Evolutionary conservation across 2,113 vertebrate genomes (phyloP).

Genomic region (Numenius arquata): DNA sequence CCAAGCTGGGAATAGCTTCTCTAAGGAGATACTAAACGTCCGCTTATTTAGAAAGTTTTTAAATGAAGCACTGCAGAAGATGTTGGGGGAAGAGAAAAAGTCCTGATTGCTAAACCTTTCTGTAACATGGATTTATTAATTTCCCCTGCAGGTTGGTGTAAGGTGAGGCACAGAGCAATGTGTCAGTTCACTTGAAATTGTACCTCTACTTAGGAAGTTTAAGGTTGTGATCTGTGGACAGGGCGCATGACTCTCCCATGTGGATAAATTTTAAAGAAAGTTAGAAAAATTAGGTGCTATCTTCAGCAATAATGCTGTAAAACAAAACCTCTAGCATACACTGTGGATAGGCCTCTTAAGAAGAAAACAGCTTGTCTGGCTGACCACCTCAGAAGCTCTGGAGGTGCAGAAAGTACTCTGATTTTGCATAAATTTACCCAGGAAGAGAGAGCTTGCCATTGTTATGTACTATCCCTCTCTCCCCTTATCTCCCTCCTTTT

Average conservation of each 20-base stretch:
- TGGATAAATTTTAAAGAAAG: background rate
- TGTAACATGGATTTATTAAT: background rate
- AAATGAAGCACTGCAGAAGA: background rate
- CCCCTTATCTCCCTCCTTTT: background rate
- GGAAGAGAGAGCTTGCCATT: background rate
- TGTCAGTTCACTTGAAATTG: background rate
- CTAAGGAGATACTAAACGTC: background rate
- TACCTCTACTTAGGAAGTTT: background rate
- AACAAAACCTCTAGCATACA: background rate
- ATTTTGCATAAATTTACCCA: background rate
- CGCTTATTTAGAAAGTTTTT: background rate
- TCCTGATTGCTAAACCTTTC: background rate
- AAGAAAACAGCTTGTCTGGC: background rate
- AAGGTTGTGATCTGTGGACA: background rate
- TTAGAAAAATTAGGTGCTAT: background rate
- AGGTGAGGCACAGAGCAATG: background rate
- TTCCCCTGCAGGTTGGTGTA: background rate
- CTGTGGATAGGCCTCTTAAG: background rate
- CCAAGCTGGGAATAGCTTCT: background rate
- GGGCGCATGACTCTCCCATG: background rate
- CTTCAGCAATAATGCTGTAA: background rate
- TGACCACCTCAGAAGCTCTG: background rate
- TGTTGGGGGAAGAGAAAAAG: background rate
- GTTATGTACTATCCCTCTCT: background rate
- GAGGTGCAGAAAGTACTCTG: background rate